A percentile compares a stretch with the other conserved stretches of the same genome.
These are phyloP conservation scores for Plectus sambesii DNA, from an alignment of 1,140 invertebrate genomes.

Conservation along the genomic window DNA sequence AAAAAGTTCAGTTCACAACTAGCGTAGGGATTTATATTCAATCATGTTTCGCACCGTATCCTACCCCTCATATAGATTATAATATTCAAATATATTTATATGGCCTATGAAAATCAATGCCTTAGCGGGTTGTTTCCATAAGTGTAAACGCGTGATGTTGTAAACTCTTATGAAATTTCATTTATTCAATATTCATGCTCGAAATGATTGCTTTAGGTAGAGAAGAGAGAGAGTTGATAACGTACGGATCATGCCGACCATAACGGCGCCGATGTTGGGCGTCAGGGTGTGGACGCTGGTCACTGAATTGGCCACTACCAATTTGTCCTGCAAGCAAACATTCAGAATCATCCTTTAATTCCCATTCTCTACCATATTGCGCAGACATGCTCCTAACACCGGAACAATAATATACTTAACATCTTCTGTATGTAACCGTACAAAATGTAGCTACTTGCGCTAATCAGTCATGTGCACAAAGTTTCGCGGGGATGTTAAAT, in stretches of 20 bases:
- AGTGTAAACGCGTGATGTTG: not conserved
- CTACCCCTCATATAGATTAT: too few species aligned
- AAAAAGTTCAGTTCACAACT: too few species aligned
- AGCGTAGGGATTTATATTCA: too few species aligned
- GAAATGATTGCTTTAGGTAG: not conserved
- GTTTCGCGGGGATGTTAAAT: too few species aligned
- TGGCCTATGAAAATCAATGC: not conserved
- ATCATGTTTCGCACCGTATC: too few species aligned
- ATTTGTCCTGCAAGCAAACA: slow-evolving; percentile 60
- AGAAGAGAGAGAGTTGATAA: slow-evolving; percentile 11
- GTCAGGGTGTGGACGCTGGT: slow-evolving; percentile 90
- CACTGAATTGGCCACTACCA: slow-evolving; percentile 77
- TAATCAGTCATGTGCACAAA: too few species aligned
- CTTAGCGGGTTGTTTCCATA: not conserved
- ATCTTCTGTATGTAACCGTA: too few species aligned
- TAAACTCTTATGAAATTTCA: not conserved
- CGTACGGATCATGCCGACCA: slow-evolving; percentile 92
- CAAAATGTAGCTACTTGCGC: too few species aligned
- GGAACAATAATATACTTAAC: too few species aligned
- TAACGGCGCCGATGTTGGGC: slow-evolving; percentile 82
- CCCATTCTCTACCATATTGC: too few species aligned
- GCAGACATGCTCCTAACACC: too few species aligned
- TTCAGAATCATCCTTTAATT: slow-evolving; percentile 1
- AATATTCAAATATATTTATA: not conserved
- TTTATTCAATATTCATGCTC: not conserved